Evolutionary conservation across 2,113 vertebrate genomes (phyloP).

Genomic region (Pelecanus crispus): DNA sequence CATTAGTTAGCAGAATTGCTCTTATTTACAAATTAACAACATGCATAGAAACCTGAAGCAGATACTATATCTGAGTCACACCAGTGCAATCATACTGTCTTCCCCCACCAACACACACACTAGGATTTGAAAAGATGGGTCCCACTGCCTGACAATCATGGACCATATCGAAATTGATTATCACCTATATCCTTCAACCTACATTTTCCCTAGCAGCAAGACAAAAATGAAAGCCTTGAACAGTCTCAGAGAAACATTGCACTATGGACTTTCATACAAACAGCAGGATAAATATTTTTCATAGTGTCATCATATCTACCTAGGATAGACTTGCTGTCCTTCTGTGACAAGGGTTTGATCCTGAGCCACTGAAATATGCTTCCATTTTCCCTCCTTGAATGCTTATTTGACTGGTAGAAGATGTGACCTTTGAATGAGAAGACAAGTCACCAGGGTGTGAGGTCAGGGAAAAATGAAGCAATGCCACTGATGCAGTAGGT

Average conservation of each 20-base stretch:
- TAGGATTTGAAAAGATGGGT: background rate
- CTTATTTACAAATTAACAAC: background rate
- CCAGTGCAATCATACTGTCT: background rate
- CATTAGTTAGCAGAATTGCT: background rate
- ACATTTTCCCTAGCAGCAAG: background rate
- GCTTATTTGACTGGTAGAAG: background rate
- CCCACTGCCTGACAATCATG: too few species aligned
- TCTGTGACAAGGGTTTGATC: background rate
- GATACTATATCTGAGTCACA: background rate
- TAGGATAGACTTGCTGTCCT: background rate
- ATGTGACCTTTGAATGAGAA: fast-evolving
- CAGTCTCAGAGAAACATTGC: background rate
- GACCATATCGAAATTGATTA: background rate
- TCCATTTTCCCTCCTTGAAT: background rate
- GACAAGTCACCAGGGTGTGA: background rate
- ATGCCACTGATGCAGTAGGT: background rate
- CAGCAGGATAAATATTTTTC: background rate
- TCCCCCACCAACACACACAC: fast-evolving
- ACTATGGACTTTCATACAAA: background rate
- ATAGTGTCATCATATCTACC: too few species aligned
- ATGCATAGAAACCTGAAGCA: background rate
- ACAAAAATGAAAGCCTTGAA: background rate
- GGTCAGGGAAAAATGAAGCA: background rate
- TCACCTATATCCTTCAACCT: background rate
- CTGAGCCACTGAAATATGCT: background rate